Evolutionary conservation across 2,888 invertebrate genomes (phyloP).

Genomic region (Branchellion lobata): DNA sequence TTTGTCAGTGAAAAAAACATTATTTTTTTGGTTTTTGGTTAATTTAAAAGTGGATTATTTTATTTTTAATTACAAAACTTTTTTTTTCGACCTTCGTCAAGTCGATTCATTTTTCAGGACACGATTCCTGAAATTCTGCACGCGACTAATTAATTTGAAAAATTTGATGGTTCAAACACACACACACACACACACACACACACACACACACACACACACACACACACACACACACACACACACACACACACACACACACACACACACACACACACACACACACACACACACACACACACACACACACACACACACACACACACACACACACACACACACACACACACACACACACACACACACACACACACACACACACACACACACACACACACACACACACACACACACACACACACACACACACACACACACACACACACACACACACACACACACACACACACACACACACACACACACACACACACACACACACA

Average conservation of each 20-base stretch:
- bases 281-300: background rate
- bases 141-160: no score
- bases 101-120: no score
- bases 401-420: background rate
- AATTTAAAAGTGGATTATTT: no score
- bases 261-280: background rate
- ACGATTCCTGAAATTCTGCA: no score
- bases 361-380: background rate
- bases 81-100: no score
- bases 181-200: background rate
- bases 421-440: background rate
- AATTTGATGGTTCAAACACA: background rate
- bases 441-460: background rate
- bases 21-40: no score
- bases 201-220: background rate
- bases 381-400: background rate
- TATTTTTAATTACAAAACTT: no score
- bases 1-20: no score
- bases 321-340: background rate
- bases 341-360: background rate
- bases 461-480: background rate
- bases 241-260: background rate
- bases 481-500: background rate
- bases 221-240: background rate
- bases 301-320: background rate